Base-by-base conservation (phyloP, 2,113 vertebrate species). In the Hystrix brachyura region DNA sequence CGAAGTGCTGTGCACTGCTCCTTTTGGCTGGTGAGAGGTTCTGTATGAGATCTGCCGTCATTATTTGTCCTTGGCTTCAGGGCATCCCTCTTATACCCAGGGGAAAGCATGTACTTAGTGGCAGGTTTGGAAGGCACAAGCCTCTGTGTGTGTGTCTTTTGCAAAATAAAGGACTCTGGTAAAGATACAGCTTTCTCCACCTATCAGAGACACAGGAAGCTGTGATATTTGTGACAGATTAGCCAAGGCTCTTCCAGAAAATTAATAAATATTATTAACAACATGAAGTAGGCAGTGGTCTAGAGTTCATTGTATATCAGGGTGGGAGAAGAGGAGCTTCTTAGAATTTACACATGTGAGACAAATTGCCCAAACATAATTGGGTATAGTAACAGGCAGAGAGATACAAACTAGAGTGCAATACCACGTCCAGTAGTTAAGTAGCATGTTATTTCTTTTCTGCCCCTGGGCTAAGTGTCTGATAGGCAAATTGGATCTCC, bases 1-100 rank as follows among this genome's bases (percentile, higher is more conserved):
- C n/a, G 7, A 14, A 18, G 0, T 23, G 0, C 13, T 19, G 0
- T 5, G 11, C 3, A 0, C 23, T 87, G 32, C 32, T 46, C 27
- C 21, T 62, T 32, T 5, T 19, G 59, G 27, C 7, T 3, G 19
- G 3, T 14, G 12, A n/a, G 32, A 51, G 29, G 21, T 80, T 78
- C 21, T n/a, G 10, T 29, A 48, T 5, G 38, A 48, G 32, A 48
- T 23, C 29, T 25, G 34, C 32, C 38, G 18, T 18, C 5, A 25
- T 46, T 1, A 2, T 51, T 82, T 90, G 76, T n/a, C 89, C n/a
- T 67, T 62, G 55, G 25, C 57, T 81, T 87, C 62, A 29, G 38
- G 48, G 51, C 57, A 3, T 1, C 4, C 11, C 10, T 62, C 79
- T 90, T 65, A 60, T 17, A 38, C 34, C 0, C 1, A 79, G 62